Evolutionary conservation across 2,797 vertebrate genomes (phyloP), one percentile per base, ranked within the genome.

Genomic region (Sebastes alutus): DNA sequence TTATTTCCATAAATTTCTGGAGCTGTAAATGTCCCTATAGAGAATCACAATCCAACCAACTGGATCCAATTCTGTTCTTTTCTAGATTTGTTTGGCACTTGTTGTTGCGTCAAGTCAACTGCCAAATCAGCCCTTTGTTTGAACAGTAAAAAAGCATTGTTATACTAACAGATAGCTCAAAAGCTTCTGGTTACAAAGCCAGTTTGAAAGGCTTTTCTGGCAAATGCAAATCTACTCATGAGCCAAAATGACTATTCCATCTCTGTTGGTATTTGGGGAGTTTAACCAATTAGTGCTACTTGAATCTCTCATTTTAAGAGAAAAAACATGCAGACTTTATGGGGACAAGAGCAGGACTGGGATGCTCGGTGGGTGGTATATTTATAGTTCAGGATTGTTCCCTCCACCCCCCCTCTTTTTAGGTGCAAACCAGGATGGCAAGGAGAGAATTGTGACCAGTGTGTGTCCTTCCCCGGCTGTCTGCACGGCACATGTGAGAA

Each of bases 381-480:
- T 83, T 88, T 82, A 82, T 87, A 88, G 82, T 54, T 64, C 27
- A 55, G 52, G 46, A 20, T 63, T 81, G 54, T 32, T 72, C 52
- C 59, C 68, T 11, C 5, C 13, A 13, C 16, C 18, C 55, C n/a
- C 1, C 3, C 35, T 14, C 35, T 14, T 90, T 83, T 61, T 92
- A 99, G 98, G 91, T 99, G 98, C 87, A 97, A 96, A 58, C 91
- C 97, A 7, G 98, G 98, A 30, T 99, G 98, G 98, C 95, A 96
- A 73, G 98, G 98, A 20, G 93, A 93, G 67, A 86, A 95, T 46
- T 99, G 98, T 82, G 93, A 97, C 82, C 95, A 92, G 68, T 99
- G 98, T 4, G 55, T 98, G 77, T 95, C 96, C 35, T 95, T 96
- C 78, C 96, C 97, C 0, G 97, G 97, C 49, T 99, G 98, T 29